Evolutionary conservation across 2,888 invertebrate species (phyloP).

Genomic region (Ligdia adustata): DNA sequence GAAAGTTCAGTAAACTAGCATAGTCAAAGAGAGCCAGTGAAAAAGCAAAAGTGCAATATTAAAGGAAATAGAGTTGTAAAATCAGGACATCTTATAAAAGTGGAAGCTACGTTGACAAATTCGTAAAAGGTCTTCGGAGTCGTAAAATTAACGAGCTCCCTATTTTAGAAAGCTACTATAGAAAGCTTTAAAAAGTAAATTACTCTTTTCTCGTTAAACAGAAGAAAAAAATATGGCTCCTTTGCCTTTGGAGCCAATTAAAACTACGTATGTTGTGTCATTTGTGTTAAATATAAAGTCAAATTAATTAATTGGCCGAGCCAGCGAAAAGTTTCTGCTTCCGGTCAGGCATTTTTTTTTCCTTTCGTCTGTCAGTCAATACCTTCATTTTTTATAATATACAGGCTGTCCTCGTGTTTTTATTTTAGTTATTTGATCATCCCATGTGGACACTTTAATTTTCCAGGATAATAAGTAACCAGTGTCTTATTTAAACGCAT

Average conservation of each 20-base stretch:
- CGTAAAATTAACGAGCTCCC: constrained; percentile 27
- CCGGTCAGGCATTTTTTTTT: too few species aligned
- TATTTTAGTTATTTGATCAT: too few species aligned
- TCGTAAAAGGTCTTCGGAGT: constrained; percentile 22
- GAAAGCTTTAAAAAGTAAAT: constrained; percentile 26
- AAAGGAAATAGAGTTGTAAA: constrained; percentile 24
- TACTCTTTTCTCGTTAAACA: constrained; percentile 18
- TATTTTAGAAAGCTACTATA: constrained; percentile 19
- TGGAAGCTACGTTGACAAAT: constrained; percentile 25
- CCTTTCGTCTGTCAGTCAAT: too few species aligned
- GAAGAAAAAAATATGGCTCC: not conserved
- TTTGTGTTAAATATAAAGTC: not conserved
- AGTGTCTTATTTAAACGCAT: too few species aligned
- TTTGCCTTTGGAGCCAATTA: constrained; percentile 7
- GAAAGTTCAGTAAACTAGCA: too few species aligned
- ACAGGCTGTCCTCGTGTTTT: too few species aligned
- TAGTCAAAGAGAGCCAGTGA: constrained; percentile 1
- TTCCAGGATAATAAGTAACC: too few species aligned
- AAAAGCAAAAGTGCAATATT: constrained; percentile 10
- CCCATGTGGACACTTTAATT: too few species aligned
- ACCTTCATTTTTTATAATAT: too few species aligned
- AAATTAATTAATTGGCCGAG: not conserved
- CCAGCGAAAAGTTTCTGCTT: too few species aligned
- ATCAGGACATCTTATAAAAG: constrained; percentile 18
- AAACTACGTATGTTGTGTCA: not conserved